Conservation (phyloP, 2,888 invertebrate genomes). For the Andrena fulva region DNA sequence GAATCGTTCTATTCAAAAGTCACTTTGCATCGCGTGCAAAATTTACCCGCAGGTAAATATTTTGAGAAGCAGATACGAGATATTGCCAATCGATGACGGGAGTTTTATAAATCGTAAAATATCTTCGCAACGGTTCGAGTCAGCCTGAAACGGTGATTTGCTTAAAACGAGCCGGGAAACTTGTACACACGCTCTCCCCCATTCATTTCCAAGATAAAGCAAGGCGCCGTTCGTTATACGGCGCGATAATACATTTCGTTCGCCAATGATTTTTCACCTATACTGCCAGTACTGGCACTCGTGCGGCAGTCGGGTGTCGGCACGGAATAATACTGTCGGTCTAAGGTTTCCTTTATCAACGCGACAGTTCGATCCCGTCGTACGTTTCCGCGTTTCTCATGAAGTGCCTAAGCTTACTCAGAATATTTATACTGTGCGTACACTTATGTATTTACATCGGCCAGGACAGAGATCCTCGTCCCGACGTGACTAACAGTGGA, state of each 20-base stretch:
- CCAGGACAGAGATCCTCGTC: no score
- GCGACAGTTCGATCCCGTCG: slow-evolving; percentile 20
- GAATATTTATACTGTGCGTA: slow-evolving; percentile 49
- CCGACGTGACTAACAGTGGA: slow-evolving; percentile 31
- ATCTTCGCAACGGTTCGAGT: neutral
- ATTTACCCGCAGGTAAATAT: neutral
- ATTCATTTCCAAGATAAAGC: slow-evolving; percentile 42
- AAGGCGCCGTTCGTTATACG: slow-evolving; percentile 16
- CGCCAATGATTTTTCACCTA: slow-evolving; percentile 25
- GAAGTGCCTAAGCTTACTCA: slow-evolving; percentile 52
- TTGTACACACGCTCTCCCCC: neutral
- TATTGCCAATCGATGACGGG: no score
- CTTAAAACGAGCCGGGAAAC: neutral
- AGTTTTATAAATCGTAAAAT: neutral
- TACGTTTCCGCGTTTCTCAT: slow-evolving; percentile 39
- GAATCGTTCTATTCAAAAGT: no score
- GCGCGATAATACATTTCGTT: slow-evolving; percentile 45
- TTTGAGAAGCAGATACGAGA: neutral
- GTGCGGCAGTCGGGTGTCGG: slow-evolving; percentile 20
- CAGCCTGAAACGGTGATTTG: neutral
- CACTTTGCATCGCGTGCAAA: neutral
- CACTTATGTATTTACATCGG: no score
- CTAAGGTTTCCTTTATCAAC: slow-evolving; percentile 55
- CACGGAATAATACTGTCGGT: slow-evolving; percentile 46
- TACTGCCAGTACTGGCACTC: slow-evolving; percentile 26